Evolutionary conservation across 1,140 invertebrate genomes (phyloP), one percentile per base, ranked within the genome.

Genomic region (Eueides isabella): DNA sequence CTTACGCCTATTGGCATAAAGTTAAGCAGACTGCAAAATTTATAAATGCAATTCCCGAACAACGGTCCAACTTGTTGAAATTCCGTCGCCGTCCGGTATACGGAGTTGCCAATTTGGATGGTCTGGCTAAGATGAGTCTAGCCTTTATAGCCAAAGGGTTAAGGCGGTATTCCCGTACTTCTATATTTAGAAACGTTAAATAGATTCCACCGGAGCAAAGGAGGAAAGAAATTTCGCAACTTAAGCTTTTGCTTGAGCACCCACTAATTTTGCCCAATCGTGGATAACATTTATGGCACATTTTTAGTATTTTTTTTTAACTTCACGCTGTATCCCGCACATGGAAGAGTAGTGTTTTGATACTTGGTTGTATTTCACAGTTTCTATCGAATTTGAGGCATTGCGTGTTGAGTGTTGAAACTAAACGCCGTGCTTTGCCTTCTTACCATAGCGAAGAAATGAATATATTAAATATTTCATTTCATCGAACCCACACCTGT

Each of bases 211-310:
- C 79, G 73, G 75, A 75, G 79, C 72, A 80, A 77, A 83, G 82
- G 80, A 85, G 80, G 80, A 84, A 85, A 86, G 88, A 89, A 91
- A 92, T 90, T 91, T 91, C 89, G 90, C 88, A 86, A 91, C 88
- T 86, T 85, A 82, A 87, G 84, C 81, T 82, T 85, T 85, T 84
- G 87, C 84, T 84, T 85, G 77, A 82, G 82, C 79, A 80, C 78
- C 82, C 84, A 84, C 84, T 85, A 85, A 85, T 85, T 85, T 83
- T 82, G 83, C 80, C 84, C 84, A 82, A 85, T 84, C 82, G 84
- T 77, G 80, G 81, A 80, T 81, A 84, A 80, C 78, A 71, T 82
- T 80, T 84, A 81, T 81, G 84, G 83, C 77, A 83, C 76, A 84
- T 81, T 84, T 80, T 84, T 79, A 78, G n/a, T n/a, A n/a, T n/a